A percentile compares a stretch with the other conserved stretches of the same genome.
These are phyloP conservation scores for Craterocephalus amniculus DNA, from an alignment of 2,797 vertebrate genomes.

Conservation along the genomic window DNA sequence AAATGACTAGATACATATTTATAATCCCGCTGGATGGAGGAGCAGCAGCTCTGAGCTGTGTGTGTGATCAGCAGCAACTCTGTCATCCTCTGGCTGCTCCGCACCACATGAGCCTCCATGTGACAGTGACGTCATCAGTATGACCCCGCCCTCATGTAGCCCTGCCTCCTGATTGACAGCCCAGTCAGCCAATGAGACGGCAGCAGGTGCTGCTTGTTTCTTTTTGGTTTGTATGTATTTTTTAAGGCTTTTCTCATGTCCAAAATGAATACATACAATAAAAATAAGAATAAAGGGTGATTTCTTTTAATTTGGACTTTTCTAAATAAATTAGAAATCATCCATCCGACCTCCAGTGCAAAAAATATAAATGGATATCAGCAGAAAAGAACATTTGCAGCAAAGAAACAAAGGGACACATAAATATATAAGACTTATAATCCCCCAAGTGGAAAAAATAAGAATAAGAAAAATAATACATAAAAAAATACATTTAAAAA, in stretches of 20 bases:
- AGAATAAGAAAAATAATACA: no score
- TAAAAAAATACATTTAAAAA: no score
- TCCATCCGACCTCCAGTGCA: no score
- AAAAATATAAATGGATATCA: no score
- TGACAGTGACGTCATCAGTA: slow-evolving; percentile 80
- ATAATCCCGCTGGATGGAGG: slow-evolving; percentile 65
- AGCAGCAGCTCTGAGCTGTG: slow-evolving; percentile 21
- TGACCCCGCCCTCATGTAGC: slow-evolving; percentile 38
- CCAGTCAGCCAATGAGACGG: slow-evolving; percentile 23
- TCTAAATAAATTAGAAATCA: no score
- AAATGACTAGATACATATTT: slow-evolving; percentile 91
- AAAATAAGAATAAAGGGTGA: no score
- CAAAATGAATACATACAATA: not conserved
- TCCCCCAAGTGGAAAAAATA: no score
- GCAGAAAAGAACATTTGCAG: no score
- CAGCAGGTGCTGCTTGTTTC: not conserved
- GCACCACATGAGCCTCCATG: slow-evolving; percentile 85
- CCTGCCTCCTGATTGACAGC: slow-evolving; percentile 60
- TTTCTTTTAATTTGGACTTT: no score
- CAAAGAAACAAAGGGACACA: no score
- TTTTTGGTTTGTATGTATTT: not conserved
- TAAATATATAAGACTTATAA: no score
- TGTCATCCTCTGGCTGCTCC: slow-evolving; percentile 72
- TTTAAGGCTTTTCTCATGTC: not conserved
- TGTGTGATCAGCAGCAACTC: slow-evolving; percentile 69